Percentiles rank a stretch among this genome's conserved stretches.
Conservation (phyloP, 2,113 vertebrate genomes). For the Galemys pyrenaicus region DNA sequence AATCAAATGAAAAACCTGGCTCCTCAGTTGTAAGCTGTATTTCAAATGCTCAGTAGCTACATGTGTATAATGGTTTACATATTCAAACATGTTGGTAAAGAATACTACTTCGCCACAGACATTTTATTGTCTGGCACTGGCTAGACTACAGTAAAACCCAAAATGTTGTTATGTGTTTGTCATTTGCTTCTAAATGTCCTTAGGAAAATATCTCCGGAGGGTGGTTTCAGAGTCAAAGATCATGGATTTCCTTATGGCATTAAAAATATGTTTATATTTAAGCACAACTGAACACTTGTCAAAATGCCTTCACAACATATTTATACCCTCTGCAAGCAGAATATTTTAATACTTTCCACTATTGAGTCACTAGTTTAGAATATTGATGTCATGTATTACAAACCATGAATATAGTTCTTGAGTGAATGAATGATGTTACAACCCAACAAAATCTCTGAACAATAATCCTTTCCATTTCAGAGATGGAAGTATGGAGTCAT, state of each 20-base stretch:
- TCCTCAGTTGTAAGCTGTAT: background rate
- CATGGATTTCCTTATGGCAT: background rate
- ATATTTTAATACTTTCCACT: background rate
- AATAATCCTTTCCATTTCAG: background rate
- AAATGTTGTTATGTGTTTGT: background rate
- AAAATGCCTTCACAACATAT: background rate
- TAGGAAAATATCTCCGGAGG: background rate
- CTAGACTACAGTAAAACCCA: background rate
- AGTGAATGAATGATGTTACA: background rate
- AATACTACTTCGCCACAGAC: background rate
- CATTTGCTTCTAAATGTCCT: background rate
- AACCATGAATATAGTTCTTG: background rate
- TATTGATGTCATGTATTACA: background rate
- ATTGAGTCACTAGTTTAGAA: background rate
- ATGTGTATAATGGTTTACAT: background rate
- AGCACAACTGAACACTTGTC: background rate
- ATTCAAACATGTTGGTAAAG: background rate
- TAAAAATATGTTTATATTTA: background rate
- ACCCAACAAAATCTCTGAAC: background rate
- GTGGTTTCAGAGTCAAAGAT: background rate
- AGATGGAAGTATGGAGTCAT: background rate
- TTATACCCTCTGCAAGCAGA: background rate
- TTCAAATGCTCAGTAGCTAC: background rate
- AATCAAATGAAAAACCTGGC: background rate
- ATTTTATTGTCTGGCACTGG: background rate